Conservation (phyloP, 2,888 invertebrate species). For the Nematopogon swammerdamellus region DNA sequence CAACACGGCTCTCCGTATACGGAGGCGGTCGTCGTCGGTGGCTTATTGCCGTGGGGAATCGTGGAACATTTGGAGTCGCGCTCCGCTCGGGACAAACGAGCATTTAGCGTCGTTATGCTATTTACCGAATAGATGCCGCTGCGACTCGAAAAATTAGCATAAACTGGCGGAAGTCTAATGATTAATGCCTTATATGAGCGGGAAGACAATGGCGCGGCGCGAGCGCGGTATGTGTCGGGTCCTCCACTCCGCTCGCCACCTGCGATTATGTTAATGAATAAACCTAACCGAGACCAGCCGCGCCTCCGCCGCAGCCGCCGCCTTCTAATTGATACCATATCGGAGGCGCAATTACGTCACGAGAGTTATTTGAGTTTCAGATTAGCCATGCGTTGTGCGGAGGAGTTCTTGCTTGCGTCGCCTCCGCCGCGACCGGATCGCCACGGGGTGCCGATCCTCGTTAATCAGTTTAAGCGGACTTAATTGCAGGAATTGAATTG, state of each 20-base stretch:
- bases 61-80: background rate
- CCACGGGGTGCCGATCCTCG: background rate
- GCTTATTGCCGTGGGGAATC: background rate
- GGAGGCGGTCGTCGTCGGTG: background rate
- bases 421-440: too few species aligned
- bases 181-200: background rate
- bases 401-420: background rate
- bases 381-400: background rate
- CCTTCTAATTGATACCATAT: background rate
- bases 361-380: background rate
- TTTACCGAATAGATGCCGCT: background rate
- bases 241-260: background rate
- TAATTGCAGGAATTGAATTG: background rate
- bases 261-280: background rate
- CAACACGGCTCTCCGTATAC: background rate
- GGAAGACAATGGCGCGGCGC: background rate
- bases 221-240: background rate
- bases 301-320: background rate
- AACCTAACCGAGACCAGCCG: background rate
- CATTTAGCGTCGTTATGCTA: background rate
- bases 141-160: constrained; percentile 1
- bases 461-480: background rate
- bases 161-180: constrained; percentile 3
- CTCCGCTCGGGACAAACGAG: background rate
- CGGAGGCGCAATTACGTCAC: background rate